Conservation (phyloP, 2,888 invertebrate species). For the Nemotelus pantherinus region DNA sequence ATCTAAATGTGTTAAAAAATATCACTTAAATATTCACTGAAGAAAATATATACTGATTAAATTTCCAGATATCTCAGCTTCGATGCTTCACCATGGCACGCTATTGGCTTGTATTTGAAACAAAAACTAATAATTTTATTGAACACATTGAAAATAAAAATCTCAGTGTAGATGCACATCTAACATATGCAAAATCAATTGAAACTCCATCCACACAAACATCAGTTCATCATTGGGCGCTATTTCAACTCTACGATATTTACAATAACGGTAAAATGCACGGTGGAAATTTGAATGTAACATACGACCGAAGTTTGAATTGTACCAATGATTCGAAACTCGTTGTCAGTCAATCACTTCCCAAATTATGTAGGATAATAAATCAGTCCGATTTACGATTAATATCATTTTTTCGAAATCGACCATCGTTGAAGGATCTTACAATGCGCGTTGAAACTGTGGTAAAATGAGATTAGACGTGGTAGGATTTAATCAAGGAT, state of each 20-base stretch:
- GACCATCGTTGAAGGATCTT: conserved; percentile 56
- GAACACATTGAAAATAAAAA: conserved; percentile 54
- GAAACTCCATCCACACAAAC: conserved; percentile 26
- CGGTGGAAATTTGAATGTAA: conserved; percentile 61
- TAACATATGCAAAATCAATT: conserved; percentile 55
- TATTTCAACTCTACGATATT: conserved; percentile 57
- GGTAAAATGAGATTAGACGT: conserved; percentile 54
- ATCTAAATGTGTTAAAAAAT: no score
- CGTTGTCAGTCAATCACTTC: conserved; percentile 43
- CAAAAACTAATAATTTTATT: conserved; percentile 46
- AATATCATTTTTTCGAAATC: conserved; percentile 56
- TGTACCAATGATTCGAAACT: background rate
- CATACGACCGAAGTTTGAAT: conserved; percentile 54
- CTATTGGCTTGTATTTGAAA: conserved; percentile 59
- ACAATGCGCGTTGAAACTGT: conserved; percentile 58
- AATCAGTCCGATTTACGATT: conserved; percentile 48
- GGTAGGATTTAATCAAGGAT: background rate
- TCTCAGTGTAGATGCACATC: conserved; percentile 59
- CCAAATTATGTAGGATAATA: conserved; percentile 47
- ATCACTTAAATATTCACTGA: no score
- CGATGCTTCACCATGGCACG: conserved; percentile 54
- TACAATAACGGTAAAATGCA: conserved; percentile 61
- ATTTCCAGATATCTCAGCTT: conserved; percentile 55
- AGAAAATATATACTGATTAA: background rate
- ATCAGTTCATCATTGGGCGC: background rate